Evolutionary conservation across 2,113 vertebrate genomes (phyloP).

Genomic region (Pluvianellus socialis): DNA sequence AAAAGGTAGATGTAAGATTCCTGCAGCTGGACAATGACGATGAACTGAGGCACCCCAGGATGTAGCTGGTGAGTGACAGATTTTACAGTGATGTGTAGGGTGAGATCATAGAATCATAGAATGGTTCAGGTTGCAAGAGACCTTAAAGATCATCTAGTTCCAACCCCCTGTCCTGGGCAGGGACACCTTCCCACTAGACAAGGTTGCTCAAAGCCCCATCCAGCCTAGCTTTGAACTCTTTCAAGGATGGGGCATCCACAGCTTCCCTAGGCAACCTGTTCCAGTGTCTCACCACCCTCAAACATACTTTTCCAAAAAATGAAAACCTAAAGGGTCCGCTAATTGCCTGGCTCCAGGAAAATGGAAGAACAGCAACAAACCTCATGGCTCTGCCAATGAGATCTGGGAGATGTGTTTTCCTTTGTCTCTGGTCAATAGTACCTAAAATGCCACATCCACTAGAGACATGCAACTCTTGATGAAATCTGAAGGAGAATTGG

Average conservation of each 20-base stretch:
- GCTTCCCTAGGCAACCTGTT: neutral
- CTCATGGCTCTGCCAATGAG: neutral
- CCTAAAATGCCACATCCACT: neutral
- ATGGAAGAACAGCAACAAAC: neutral
- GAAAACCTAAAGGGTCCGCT: neutral
- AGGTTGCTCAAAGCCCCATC: neutral
- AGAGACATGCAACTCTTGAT: neutral
- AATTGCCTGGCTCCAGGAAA: neutral
- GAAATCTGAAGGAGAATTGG: neutral
- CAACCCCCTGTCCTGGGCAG: neutral
- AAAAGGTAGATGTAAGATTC: neutral
- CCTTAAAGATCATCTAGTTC: neutral
- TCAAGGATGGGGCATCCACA: too few relatives aligned
- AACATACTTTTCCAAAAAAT: neutral
- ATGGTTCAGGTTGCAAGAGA: neutral
- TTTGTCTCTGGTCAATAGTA: neutral
- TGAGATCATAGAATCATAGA: neutral
- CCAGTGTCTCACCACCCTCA: neutral
- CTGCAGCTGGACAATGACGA: neutral
- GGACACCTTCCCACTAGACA: neutral
- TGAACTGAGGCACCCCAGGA: neutral
- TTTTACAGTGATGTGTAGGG: neutral
- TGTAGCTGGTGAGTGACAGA: neutral
- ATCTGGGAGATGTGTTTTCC: neutral
- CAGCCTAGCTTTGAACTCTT: too few relatives aligned